phyloP scores from a whole-genome alignment of 1,140 invertebrate species.

The Drosophila navojoa region DNA sequence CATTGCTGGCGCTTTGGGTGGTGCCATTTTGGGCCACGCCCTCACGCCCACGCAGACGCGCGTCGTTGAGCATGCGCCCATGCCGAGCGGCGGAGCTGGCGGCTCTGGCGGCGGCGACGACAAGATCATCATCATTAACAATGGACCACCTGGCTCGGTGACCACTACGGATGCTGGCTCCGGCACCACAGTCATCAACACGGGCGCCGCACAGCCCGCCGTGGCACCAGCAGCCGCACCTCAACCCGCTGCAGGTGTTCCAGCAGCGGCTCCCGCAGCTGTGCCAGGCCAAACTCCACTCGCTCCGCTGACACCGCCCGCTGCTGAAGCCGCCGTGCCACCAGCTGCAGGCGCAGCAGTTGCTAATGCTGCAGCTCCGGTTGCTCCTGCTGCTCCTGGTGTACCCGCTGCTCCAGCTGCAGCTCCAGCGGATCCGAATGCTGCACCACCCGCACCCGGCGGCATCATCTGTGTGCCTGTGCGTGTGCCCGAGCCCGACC shows the following conservation, averaged over 20 bases:
- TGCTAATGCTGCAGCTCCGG: background rate
- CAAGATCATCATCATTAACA: constrained; percentile 81
- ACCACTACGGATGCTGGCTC: constrained; percentile 64
- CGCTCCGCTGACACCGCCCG: constrained; percentile 12
- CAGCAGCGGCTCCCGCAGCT: constrained; percentile 70
- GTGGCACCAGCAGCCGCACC: constrained; percentile 83
- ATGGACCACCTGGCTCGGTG: constrained; percentile 76
- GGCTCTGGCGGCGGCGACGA: constrained; percentile 55
- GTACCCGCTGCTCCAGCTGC: constrained; percentile 79
- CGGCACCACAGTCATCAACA: constrained; percentile 73
- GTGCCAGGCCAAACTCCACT: constrained; percentile 69
- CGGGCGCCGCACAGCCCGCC: constrained; percentile 54
- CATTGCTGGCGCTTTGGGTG: constrained; percentile 72
- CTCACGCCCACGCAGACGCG: constrained; percentile 71
- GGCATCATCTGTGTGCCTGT: constrained; percentile 75
- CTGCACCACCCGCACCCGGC: constrained; percentile 54
- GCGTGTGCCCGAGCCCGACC: constrained; percentile 73
- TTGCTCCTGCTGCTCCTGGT: constrained; percentile 66
- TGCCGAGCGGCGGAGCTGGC: constrained; percentile 45
- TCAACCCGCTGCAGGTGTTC: constrained; percentile 27
- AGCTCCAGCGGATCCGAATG: constrained; percentile 53
- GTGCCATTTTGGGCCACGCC: constrained; percentile 72
- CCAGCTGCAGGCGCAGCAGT: background rate
- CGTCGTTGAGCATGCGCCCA: constrained; percentile 57
- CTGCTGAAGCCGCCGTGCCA: constrained; percentile 2